These are phyloP conservation scores for Selene dorsalis DNA, from an alignment of 2,797 vertebrate species.

Conservation along the genomic window DNA sequence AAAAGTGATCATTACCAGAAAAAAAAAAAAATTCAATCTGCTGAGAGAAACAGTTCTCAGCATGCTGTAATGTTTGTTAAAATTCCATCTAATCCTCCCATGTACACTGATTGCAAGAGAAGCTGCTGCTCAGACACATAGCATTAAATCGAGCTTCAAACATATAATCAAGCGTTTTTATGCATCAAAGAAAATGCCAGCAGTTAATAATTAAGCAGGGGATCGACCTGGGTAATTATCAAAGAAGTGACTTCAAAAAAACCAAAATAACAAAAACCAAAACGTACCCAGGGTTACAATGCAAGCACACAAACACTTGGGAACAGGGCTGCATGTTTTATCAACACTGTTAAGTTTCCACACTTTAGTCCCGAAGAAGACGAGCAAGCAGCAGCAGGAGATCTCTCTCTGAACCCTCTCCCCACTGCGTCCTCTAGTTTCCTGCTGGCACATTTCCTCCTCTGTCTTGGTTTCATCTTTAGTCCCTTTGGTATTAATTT, in stretches of 20 bases:
- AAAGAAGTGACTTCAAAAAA: slow-evolving; percentile 21
- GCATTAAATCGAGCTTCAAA: slow-evolving; percentile 60
- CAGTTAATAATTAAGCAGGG: slow-evolving; percentile 68
- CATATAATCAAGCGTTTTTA: slow-evolving; percentile 62
- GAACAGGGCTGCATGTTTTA: slow-evolving; percentile 17
- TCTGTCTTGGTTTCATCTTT: slow-evolving; percentile 1
- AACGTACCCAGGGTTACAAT: slow-evolving; percentile 5
- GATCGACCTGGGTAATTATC: slow-evolving; percentile 57
- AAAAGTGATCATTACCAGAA: slow-evolving; percentile 13
- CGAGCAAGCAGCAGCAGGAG: slow-evolving; percentile 4
- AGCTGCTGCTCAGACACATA: slow-evolving; percentile 39
- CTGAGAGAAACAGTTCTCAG: slow-evolving; percentile 30
- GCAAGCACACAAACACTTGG: slow-evolving; percentile 31
- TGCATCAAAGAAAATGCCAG: slow-evolving; percentile 63
- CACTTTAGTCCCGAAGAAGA: slow-evolving; percentile 9
- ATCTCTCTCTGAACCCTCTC: slow-evolving; percentile 19
- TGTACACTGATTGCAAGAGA: slow-evolving; percentile 43
- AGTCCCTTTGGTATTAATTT: slow-evolving; percentile 16
- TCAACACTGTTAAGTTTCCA: slow-evolving; percentile 31
- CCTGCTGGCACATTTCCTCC: background rate
- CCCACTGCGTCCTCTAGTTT: slow-evolving; percentile 11
- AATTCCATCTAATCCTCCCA: slow-evolving; percentile 52
- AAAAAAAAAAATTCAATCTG: slow-evolving; percentile 15
- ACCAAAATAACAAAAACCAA: slow-evolving; percentile 10
- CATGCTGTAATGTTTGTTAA: slow-evolving; percentile 39